These are phyloP conservation scores for Sarcophaga caerulescens DNA, from an alignment of 2,888 invertebrate species.

Conservation along the genomic window DNA sequence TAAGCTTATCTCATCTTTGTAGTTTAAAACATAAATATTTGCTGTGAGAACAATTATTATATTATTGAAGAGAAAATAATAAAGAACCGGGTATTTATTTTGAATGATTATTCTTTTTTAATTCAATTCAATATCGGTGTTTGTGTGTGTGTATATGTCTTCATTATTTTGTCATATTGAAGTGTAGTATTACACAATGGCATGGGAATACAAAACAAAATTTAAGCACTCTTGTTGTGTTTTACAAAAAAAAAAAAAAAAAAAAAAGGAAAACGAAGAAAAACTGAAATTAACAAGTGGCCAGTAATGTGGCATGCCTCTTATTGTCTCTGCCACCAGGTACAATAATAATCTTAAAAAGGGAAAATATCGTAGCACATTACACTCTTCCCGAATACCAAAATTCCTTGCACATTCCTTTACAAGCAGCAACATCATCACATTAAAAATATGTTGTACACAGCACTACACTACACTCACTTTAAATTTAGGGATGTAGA, in stretches of 20 bases:
- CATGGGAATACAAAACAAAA: slow-evolving; percentile 33
- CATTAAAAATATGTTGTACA: slow-evolving; percentile 59
- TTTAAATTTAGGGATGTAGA: too few relatives aligned
- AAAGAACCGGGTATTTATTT: slow-evolving; percentile 64
- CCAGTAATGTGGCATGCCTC: slow-evolving; percentile 47
- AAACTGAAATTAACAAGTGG: slow-evolving; percentile 26
- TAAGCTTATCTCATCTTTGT: slow-evolving; percentile 50
- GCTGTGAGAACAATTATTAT: slow-evolving; percentile 55
- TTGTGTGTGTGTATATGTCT: slow-evolving; percentile 21
- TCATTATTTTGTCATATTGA: slow-evolving; percentile 67
- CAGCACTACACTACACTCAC: too few relatives aligned
- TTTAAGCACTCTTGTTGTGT: slow-evolving; percentile 53
- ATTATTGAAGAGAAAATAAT: background rate
- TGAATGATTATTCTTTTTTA: slow-evolving; percentile 64
- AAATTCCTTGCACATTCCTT: slow-evolving; percentile 47
- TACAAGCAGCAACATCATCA: slow-evolving; percentile 23
- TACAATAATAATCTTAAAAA: slow-evolving; percentile 13
- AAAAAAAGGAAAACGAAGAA: too few relatives aligned
- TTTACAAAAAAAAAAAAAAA: slow-evolving; percentile 23
- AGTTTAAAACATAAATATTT: slow-evolving; percentile 20
- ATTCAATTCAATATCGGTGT: background rate
- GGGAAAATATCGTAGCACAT: slow-evolving; percentile 21
- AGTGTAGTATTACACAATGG: slow-evolving; percentile 65
- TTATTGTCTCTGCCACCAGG: slow-evolving; percentile 46
- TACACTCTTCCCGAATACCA: slow-evolving; percentile 12